These are phyloP conservation scores for Arge pagana DNA, from an alignment of 2,888 invertebrate genomes.

Conservation along the genomic window DNA sequence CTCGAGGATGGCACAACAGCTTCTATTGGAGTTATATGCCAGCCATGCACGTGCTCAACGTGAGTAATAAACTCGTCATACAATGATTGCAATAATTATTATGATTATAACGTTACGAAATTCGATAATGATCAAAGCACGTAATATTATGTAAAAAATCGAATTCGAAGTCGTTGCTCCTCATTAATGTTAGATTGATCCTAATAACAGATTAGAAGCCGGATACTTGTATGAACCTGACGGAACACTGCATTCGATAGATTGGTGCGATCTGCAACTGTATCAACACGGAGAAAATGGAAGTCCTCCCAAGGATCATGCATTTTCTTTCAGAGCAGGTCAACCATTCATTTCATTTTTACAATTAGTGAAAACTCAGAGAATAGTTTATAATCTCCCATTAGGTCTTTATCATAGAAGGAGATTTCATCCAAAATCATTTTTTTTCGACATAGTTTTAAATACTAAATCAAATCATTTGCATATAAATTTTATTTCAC, in stretches of 20 bases:
- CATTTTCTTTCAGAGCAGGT: slow-evolving; percentile 66
- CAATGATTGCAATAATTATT: not conserved
- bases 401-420: too few relatives aligned
- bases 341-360: slow-evolving; percentile 13
- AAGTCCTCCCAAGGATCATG: slow-evolving; percentile 66
- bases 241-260: slow-evolving; percentile 63
- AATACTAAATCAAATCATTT: too few relatives aligned
- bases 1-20: slow-evolving; percentile 72
- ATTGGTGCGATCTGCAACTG: slow-evolving; percentile 67
- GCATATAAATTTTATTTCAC: too few relatives aligned
- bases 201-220: slow-evolving; percentile 65
- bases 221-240: slow-evolving; percentile 66
- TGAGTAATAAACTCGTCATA: slow-evolving; percentile 49
- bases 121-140: not conserved
- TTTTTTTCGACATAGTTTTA: too few relatives aligned
- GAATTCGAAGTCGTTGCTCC: not conserved
- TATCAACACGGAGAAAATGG: slow-evolving; percentile 74
- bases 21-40: slow-evolving; percentile 75
- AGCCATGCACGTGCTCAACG: slow-evolving; percentile 70
- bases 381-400: too few relatives aligned
- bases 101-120: not conserved
- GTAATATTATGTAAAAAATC: not conserved
- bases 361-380: too few relatives aligned
- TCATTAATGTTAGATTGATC: not conserved
- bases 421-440: too few relatives aligned